Evolutionary conservation across 2,797 vertebrate species (phyloP).

Genomic region (Diplodus sargus): DNA sequence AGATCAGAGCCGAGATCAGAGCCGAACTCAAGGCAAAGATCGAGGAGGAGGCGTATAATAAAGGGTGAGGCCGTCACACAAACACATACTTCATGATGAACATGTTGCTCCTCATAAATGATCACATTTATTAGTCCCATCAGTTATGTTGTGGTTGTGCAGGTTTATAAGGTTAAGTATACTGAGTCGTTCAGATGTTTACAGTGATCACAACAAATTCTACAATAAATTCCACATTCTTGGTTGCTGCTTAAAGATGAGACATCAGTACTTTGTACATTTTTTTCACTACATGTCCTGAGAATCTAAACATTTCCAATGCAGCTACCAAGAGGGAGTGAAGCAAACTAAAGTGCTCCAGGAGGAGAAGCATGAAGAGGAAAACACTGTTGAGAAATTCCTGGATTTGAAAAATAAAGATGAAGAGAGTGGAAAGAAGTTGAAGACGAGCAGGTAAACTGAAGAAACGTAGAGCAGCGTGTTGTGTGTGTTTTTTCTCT

Average conservation of each 20-base stretch:
- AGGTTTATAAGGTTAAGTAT: neutral
- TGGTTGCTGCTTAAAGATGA: neutral
- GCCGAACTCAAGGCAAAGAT: conserved; percentile 93
- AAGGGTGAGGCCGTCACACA: conserved; percentile 81
- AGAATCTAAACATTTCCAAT: conserved; percentile 34
- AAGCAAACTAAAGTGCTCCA: conserved; percentile 80
- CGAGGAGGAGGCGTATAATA: conserved; percentile 94
- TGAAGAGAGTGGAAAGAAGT: conserved; percentile 79
- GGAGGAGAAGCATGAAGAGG: conserved; percentile 79
- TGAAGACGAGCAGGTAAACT: conserved; percentile 80
- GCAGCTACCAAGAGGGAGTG: conserved; percentile 85
- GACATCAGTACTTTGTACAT: neutral
- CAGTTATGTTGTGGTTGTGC: neutral
- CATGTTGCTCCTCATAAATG: conserved; percentile 33
- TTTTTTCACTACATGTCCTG: neutral
- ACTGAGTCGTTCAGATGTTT: neutral
- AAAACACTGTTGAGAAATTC: conserved; percentile 72
- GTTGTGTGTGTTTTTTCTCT: neutral
- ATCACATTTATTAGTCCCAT: neutral
- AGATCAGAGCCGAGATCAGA: conserved; percentile 88
- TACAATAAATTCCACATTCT: neutral
- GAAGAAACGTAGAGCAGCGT: neutral
- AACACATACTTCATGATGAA: conserved; percentile 11
- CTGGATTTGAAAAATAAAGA: conserved; percentile 74
- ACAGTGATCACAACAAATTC: neutral